Evolutionary conservation across 1,140 invertebrate genomes (phyloP).

Genomic region (Panonychus citri): DNA sequence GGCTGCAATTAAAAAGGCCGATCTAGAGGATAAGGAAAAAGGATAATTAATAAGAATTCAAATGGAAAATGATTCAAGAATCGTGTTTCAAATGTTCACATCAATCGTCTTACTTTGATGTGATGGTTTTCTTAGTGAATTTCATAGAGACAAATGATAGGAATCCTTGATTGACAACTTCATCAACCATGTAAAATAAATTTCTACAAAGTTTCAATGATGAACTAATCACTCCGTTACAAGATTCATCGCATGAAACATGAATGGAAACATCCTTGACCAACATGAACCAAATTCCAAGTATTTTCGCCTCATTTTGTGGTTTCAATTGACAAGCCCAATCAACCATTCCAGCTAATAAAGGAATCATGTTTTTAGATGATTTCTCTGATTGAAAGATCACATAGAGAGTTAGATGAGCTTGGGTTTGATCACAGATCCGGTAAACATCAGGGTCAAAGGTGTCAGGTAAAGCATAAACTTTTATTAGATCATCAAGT

Average conservation of each 20-base stretch:
- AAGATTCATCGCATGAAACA: background rate
- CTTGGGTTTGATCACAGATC: background rate
- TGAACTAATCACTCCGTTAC: background rate
- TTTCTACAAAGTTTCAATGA: background rate
- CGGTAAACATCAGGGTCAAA: background rate
- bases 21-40: too few species aligned
- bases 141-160: background rate
- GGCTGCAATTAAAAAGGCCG: background rate
- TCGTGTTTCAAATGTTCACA: background rate
- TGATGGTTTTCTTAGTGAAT: background rate
- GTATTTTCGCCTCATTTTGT: background rate
- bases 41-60: too few species aligned
- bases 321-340: background rate
- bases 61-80: background rate
- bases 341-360: background rate
- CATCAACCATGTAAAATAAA: background rate
- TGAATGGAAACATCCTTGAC: background rate
- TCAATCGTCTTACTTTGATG: background rate
- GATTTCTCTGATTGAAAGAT: background rate
- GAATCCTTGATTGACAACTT: background rate
- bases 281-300: background rate
- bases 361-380: background rate
- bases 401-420: background rate
- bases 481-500: background rate
- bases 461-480: background rate